These are phyloP conservation scores for Antheraea pernyi DNA, from an alignment of 1,140 invertebrate species.

Conservation along the genomic window DNA sequence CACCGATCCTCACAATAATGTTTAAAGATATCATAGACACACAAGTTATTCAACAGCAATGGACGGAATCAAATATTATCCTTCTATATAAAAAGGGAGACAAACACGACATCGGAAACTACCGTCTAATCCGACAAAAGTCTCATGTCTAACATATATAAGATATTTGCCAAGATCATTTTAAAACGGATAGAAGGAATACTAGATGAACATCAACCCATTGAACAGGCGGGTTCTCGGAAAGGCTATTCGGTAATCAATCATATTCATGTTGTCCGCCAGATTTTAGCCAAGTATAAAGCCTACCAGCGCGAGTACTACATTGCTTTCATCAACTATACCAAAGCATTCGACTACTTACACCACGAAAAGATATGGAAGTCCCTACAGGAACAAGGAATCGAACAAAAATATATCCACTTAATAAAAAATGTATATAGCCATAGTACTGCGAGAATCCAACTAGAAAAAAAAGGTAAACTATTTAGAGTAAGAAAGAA, in stretches of 20 bases:
- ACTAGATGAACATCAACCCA: slow-evolving; percentile 8
- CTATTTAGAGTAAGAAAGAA: slow-evolving; percentile 21
- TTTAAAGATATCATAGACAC: slow-evolving; percentile 39
- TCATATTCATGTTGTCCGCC: slow-evolving; percentile 28
- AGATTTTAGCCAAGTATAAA: slow-evolving; percentile 20
- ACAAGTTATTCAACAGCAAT: slow-evolving; percentile 41
- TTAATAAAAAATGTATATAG: slow-evolving; percentile 13
- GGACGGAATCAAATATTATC: slow-evolving; percentile 40
- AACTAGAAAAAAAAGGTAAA: slow-evolving; percentile 25
- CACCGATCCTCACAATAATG: slow-evolving; percentile 32
- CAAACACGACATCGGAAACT: slow-evolving; percentile 21
- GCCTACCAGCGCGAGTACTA: not conserved
- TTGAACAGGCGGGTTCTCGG: no score
- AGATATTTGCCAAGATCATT: slow-evolving; percentile 9
- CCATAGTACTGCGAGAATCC: slow-evolving; percentile 20
- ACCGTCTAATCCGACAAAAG: slow-evolving; percentile 39
- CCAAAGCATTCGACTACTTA: no score
- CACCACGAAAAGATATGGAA: slow-evolving; percentile 20
- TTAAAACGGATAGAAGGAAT: slow-evolving; percentile 16
- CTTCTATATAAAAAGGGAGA: slow-evolving; percentile 36
- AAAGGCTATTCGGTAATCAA: slow-evolving; percentile 20
- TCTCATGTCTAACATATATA: slow-evolving; percentile 39
- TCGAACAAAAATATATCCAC: not conserved
- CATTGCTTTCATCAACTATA: slow-evolving; percentile 10
- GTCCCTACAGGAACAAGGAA: slow-evolving; percentile 25